Evolutionary conservation across 2,888 invertebrate species (phyloP), one percentile per base, ranked within the genome.

Genomic region (Ormyrus labotus): DNA sequence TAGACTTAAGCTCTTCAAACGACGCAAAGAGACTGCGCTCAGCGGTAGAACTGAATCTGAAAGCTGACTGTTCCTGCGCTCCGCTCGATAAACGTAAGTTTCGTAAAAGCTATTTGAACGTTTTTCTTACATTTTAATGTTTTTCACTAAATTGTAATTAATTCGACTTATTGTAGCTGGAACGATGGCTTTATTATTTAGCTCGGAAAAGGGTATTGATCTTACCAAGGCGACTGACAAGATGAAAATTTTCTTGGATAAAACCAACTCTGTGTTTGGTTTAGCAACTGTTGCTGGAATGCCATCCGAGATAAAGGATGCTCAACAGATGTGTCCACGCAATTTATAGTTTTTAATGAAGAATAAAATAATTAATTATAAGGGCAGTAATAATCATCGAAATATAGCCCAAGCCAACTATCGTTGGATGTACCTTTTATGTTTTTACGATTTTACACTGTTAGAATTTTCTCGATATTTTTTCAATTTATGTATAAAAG

Each of bases 11-110:
- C 11, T 71, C 83, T n/a, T 83, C 84, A 6, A 80, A 80, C 13
- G 77, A 72, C 19, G 75, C 85, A 6, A 75, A 81, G 70, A 86
- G 88, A 45, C 83, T 87, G 19, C 85, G 85, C 58, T 83, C 85
- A 1, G 87, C 86, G 6, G 73, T 90, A 19, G 84, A 87, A 47
- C 85, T 89, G 51, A 67, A 77, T 11, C 79, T 90, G 34, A 84
- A 85, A 48, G 83, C 87, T 4, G 85, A 84, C 47, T 90, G 90
- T 82, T 81, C 84, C 47, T 90, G 90, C 58, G 61, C 85, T 7
- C 87, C 87, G 48, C 83, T 90, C 55, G 89, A 90, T 81, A 86
- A 87, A 77, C 85, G 89, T 88, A 85, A 86, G 84, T 64, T 47
- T 69, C n/a, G 13, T 7, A 57, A 69, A 45, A 34, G 5, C 10